Base-by-base conservation (phyloP, 2,888 invertebrate species). In the Gerosis bhagava region DNA sequence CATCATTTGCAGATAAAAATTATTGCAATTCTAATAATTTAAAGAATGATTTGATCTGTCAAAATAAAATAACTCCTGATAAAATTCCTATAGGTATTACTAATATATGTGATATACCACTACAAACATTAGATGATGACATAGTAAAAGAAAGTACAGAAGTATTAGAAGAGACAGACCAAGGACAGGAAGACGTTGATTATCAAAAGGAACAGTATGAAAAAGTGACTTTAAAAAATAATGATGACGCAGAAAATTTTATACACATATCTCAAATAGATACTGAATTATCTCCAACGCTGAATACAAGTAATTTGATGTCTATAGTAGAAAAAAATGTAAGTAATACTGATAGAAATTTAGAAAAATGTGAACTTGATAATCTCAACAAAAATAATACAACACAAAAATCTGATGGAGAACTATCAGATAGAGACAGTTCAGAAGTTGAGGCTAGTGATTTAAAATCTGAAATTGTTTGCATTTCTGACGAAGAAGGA, bases 401-500 rank as follows among this genome's bases (percentile, higher is more conserved):
- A 15, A 65, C 61, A 15, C 64, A 77, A 12, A 34, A 74, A 12
- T 80, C 89, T 0, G 84, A 83, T 40, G 83, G 83, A 3, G 83
- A 83, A 56, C 22, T 83, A 16, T 65, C 73, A 2, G 79, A 77
- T 12, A 60, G 66, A 43, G 73, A 70, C 31, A 86, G 77, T 53
- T 78, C 83, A 10, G 82, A 80, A 62, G 62, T 81, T 1, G 81
- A 80, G 65, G 74, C 73, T 0, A 53, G 72, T 0, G 79, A 81
- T 3, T 25, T 77, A 0, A 63, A 71, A 51, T 75, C 84, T 0
- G 91, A 91, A 72, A 83, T 91, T 0, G 81, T 91, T 2, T 88
- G 87, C 13, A 91, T 92, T 51, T 88, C 88, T 1, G 89, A 88
- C 26, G 87, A 88, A 2, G 84, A 87, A 25, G 53, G n/a, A n/a